These are phyloP conservation scores for Calameuta pallipes DNA, from an alignment of 2,888 invertebrate species.

Conservation along the genomic window DNA sequence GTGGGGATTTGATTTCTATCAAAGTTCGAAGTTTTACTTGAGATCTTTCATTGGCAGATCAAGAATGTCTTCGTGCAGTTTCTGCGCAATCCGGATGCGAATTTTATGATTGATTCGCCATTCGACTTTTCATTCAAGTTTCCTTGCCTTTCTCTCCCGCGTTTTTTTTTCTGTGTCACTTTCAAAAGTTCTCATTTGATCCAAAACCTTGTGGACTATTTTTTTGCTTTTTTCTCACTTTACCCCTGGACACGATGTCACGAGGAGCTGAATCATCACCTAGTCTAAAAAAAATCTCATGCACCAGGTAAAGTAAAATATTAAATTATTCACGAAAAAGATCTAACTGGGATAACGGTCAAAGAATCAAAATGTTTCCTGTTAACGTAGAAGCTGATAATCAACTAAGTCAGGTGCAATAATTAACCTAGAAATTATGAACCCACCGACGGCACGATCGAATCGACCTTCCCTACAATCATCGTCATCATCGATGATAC, in stretches of 20 bases:
- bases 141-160: not conserved
- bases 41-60: not conserved
- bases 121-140: not conserved
- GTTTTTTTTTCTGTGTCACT: not conserved
- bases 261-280: not conserved
- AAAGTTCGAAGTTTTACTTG: not conserved
- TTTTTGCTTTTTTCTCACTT: not conserved
- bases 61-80: not conserved
- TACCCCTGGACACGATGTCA: not conserved
- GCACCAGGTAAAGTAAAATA: conserved; percentile 6
- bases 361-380: not conserved
- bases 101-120: not conserved
- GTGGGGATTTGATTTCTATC: not conserved
- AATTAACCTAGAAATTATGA: conserved; percentile 45
- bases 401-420: not conserved
- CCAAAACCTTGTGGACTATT: not conserved
- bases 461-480: conserved; percentile 45
- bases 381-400: not conserved
- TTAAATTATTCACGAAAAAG: not conserved
- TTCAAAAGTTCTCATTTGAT: not conserved
- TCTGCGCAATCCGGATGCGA: not conserved
- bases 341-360: not conserved
- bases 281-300: not conserved
- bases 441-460: conserved; percentile 49
- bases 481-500: conserved; percentile 27